Base-by-base conservation (phyloP, 2,797 vertebrate species). In the Anguilla anguilla region DNA sequence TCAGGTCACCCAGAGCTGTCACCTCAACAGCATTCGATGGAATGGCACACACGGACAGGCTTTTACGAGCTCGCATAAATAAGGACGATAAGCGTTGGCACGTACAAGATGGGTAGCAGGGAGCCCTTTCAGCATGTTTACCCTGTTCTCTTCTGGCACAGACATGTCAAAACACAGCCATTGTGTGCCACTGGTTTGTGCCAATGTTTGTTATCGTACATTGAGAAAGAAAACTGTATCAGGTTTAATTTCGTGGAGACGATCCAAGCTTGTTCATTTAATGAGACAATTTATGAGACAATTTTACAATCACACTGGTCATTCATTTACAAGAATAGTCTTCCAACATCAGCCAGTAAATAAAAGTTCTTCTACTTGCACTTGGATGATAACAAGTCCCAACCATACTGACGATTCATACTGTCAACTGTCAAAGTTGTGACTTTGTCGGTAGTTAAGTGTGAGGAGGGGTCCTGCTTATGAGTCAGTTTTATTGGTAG, bases 1-100 rank as follows among this genome's bases (percentile, higher is more conserved):
- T 91, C 89, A 84, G 25, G 83, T 85, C 72, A n/a, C 35, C 11
- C 51, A 49, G 53, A 59, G 28, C 51, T 35, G 35, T 59, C 84
- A 85, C 57, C 61, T 69, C 81, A 53, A 55, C 49, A 83, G 46
- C 81, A 51, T 19, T 57, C 83, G 17, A 28, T 35, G 83, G 51
- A 6, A 85, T 39, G 39, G 22, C 53, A 13, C 64, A 43, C 49
- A 67, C 15, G 6, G 1, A 4, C 13, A 79, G 31, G 19, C 49
- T 77, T 51, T 83, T 61, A 69, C 6, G 43, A 51, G 53, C 35
- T 81, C 11, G 19, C 19, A 31, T 88, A 88, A 85, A 88, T 85
- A 85, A 77, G 69, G 31, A 49, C 0, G 81, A 53, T 49, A 74
- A 72, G 84, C 28, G 28, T 53, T 85, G 83, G 87, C 67, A 85